phyloP scores from a whole-genome alignment of 2,797 vertebrate genomes.

The Sternotherus odoratus region DNA sequence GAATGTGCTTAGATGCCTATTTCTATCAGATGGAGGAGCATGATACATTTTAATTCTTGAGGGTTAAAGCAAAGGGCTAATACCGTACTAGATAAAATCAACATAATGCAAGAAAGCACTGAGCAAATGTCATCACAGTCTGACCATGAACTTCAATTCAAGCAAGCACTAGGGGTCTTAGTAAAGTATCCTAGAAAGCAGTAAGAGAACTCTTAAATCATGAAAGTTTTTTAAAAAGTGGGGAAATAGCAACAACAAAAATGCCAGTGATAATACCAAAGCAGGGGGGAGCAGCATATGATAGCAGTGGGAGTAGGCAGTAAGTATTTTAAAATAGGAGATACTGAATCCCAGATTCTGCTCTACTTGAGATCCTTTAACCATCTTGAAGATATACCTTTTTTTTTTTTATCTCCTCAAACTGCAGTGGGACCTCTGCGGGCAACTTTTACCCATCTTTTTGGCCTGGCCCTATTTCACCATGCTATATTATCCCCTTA shows the following conservation, averaged over 20 bases:
- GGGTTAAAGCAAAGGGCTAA: background rate
- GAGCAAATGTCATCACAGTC: background rate
- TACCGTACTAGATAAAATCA: background rate
- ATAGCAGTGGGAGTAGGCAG: background rate
- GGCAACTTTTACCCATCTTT: background rate
- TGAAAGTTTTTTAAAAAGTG: background rate
- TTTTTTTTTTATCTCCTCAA: background rate
- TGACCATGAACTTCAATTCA: background rate
- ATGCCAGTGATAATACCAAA: background rate
- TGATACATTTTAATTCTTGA: background rate
- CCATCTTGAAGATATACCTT: background rate
- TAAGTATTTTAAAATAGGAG: background rate
- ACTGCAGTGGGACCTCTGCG: background rate
- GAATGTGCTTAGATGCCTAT: background rate
- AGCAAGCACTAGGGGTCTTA: background rate
- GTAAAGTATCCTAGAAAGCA: background rate
- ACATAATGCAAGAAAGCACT: background rate
- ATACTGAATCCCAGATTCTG: background rate
- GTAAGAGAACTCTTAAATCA: background rate
- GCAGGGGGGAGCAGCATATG: background rate
- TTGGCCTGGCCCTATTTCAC: background rate
- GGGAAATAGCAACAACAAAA: background rate
- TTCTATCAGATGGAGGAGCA: background rate
- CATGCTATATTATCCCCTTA: background rate
- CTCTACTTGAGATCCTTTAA: background rate